phyloP scores from a whole-genome alignment of 2,797 vertebrate genomes.

The Enteromius afrohamiltoni region DNA sequence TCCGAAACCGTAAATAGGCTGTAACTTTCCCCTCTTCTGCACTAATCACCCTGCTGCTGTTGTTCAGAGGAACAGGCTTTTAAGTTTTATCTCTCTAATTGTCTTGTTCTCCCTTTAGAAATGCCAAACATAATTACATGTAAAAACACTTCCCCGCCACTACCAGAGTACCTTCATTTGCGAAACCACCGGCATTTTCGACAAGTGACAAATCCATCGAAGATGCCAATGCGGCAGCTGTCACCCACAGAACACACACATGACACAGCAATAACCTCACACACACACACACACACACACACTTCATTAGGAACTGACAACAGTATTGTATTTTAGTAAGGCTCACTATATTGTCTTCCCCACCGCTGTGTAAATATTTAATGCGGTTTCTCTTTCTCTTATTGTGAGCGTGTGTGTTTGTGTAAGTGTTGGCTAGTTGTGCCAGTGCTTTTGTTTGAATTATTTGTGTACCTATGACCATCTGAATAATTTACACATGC shows the following conservation, averaged over 20 bases:
- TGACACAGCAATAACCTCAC: background rate
- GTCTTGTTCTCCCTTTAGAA: conserved; percentile 41
- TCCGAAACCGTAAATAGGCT: conserved; percentile 5
- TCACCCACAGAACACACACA: conserved; percentile 6
- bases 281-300: background rate
- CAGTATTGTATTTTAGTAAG: conserved; percentile 2
- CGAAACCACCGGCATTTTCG: background rate
- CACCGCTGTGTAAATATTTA: conserved; percentile 45
- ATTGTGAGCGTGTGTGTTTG: conserved; percentile 16
- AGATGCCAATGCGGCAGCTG: background rate
- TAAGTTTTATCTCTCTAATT: conserved; percentile 29
- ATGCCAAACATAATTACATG: conserved; percentile 43
- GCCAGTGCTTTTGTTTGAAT: conserved; percentile 53
- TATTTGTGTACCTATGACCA: conserved; percentile 55
- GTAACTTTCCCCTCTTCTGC: conserved; percentile 21
- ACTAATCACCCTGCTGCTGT: conserved; percentile 9
- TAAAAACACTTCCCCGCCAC: conserved; percentile 8
- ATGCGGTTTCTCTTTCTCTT: conserved; percentile 42
- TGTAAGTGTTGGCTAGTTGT: conserved; percentile 48
- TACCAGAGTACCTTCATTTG: background rate
- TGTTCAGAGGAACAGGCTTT: conserved; percentile 32
- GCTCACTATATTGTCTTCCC: conserved; percentile 59
- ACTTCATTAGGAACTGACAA: conserved; percentile 20
- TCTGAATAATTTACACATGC: conserved; percentile 54
- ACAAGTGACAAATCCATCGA: conserved; percentile 1